Base-by-base conservation (phyloP, 2,888 invertebrate genomes). In the Nyleta sp. region DNA sequence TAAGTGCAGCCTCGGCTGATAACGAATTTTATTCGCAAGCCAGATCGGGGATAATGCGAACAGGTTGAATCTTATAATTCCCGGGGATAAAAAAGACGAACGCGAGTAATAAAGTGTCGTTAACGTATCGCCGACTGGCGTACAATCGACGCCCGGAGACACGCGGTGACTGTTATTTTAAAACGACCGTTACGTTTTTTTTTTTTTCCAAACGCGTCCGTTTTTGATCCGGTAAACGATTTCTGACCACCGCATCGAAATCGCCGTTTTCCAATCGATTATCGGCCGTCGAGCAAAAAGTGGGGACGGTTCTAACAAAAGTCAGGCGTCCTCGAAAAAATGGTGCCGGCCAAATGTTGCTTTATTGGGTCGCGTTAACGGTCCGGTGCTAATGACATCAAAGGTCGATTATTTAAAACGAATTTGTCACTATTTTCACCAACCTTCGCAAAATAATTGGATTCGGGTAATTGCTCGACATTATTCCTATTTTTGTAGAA, bases 21-120 rank as follows among this genome's bases (percentile, higher is more conserved):
- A 76, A 65, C 71, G 48, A 76, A 76, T 71, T 71, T 71, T 60
- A 70, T 67, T 53, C 44, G 77, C 53, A 52, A 38, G 31, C 55
- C 50, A 46, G 72, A 72, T 72, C 60, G 53, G 44, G 71, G 72
- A 72, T 78, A 78, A 67, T 50, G 50, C 57, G 62, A 50, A 46
- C 72, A 57, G 64, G 70, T 57, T 57, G 70, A 33, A 55, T 57
- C 68, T 70, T 57, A 65, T 65, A 67, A 74, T 60, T 74, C 67
- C 59, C 62, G 10, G 31, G 57, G 59, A 50, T 50, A 64, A 62
- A 62, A 42, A 50, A 40, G 50, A 57, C 38, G 13, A 57, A 40
- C 40, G 13, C 7, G 5, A 44, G 65, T 48, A 65, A 65, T 59
- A 65, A 73, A 73, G 65, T 74, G 73, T 74, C 73, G 65, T 67